Base-by-base conservation (phyloP, 2,888 invertebrate genomes). In the Pyrochroa serraticornis region DNA sequence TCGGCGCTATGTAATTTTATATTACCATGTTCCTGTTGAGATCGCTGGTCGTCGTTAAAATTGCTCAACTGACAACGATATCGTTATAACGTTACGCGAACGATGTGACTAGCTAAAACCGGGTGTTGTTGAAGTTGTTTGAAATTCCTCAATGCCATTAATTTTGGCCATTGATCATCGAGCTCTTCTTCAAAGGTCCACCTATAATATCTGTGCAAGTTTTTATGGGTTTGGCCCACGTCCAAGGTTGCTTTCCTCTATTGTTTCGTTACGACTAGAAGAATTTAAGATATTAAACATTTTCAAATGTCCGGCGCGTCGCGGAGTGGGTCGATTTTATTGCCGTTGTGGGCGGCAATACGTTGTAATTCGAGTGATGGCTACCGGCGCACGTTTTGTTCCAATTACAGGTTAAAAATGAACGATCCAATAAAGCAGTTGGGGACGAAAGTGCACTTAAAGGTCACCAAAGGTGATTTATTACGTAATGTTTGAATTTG, bases 371-470 rank as follows among this genome's bases (percentile, higher is more conserved):
- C 38, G 48, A 48, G 48, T 39, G 37, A 52, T 45, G 44, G 44
- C 45, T 36, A 52, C 44, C 45, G 42, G 32, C 36, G 37, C 44
- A 52, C 44, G 52, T 52, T 52, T 52, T 31, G 39, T 38, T 37
- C 52, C 45, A 52, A 52, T 45, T 45, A 38, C 52, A 51, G 51
- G 51, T 51, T 51, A 43, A 51, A 43, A 51, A 49, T 41, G 41
- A 41, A 39, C 49, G 38, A 39, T 34, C 41, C 10, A 39, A 39
- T 39, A 39, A 39, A 39, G 3, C 39, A 3, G 7, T 6, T 5
- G 22, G 22, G 22, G 22, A 22, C 22, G 22, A 22, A 35, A 46
- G 46, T 46, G 38, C 31, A 32, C 32, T 37, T 48, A 31, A 48
- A 37, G 37, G 32, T 36, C 39, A 31, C 22, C 22, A 22, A 37